phyloP scores from a whole-genome alignment of 2,113 vertebrate species.

The Proterorhinus semilunaris region DNA sequence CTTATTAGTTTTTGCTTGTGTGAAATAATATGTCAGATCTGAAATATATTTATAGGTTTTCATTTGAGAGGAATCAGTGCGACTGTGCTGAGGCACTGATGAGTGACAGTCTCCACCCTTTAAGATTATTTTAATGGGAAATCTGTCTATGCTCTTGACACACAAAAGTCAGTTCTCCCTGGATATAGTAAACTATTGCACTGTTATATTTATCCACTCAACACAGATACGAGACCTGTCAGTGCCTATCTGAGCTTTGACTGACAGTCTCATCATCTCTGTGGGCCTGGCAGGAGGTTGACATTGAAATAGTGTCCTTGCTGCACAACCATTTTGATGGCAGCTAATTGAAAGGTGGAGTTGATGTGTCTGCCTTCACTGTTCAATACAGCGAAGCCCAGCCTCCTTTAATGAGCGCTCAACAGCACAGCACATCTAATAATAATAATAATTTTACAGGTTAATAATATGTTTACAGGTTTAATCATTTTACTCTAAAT shows the following conservation, averaged over 20 bases:
- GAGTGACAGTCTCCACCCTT: slow-evolving; percentile 36
- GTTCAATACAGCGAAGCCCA: background rate
- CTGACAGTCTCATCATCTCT: slow-evolving; percentile 32
- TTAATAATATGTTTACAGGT: too few relatives aligned
- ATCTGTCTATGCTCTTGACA: slow-evolving; percentile 35
- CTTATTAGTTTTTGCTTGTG: background rate
- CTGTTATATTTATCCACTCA: slow-evolving; percentile 51
- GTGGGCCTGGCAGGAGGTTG: slow-evolving; percentile 19
- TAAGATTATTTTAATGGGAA: slow-evolving; percentile 54
- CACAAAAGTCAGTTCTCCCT: slow-evolving; percentile 39
- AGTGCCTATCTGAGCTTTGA: slow-evolving; percentile 28
- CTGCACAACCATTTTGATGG: slow-evolving; percentile 8
- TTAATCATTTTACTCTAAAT: too few relatives aligned
- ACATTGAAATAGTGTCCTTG: slow-evolving; percentile 49
- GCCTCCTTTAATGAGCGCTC: background rate
- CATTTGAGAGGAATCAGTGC: too few relatives aligned
- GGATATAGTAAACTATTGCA: slow-evolving; percentile 47
- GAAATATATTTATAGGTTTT: slow-evolving; percentile 24
- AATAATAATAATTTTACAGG: too few relatives aligned
- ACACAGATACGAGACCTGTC: slow-evolving; percentile 36
- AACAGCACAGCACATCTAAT: background rate
- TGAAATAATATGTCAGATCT: slow-evolving; percentile 28
- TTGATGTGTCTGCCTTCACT: slow-evolving; percentile 7
- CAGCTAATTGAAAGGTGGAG: slow-evolving; percentile 29
- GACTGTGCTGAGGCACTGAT: slow-evolving; percentile 38